Evolutionary conservation across 2,888 invertebrate genomes (phyloP), one percentile per base, ranked within the genome.

Genomic region (Campaea margaritaria): DNA sequence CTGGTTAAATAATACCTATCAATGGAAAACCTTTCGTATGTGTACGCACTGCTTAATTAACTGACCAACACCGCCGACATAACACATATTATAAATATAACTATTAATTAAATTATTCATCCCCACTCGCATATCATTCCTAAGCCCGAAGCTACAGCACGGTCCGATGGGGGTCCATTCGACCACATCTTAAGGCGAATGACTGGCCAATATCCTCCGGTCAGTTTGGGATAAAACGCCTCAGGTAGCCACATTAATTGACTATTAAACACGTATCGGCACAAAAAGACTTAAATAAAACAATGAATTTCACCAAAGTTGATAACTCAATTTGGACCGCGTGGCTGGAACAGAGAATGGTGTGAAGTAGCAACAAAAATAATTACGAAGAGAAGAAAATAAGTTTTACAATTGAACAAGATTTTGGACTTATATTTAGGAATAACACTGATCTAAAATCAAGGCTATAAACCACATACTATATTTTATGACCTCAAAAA

Each of bases 221-320:
- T 82, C 82, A 80, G 82, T 82, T 84, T 79, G 69, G 82, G 83
- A 83, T 83, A 82, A 49, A 83, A 78, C 80, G 83, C 87, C 87
- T 77, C 91, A 87, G 92, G 91, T 91, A 91, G 87, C 86, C 73
- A 76, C 86, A 86, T 87, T 91, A 92, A 92, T 91, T 89, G 91
- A 87, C 89, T 91, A 91, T 91, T 89, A 91, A 90, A 84, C 84
- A 80, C 82, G 89, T 84, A 89, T 87, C 88, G 81, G 86, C 88
- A 86, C 84, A 89, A 89, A 89, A 89, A 85, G 82, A 75, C 77
- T 74, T 75, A 80, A 80, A 82, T 74, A 89, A 91, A 89, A 91
- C 91, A 92, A 91, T 91, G 91, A 90, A 89, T 89, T 91, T 90
- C 85, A 90, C 88, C 75, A 85, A 89, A 89, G 80, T 89, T 91